phyloP scores from a whole-genome alignment of 2,888 invertebrate genomes.

The Anarsia innoxiella region DNA sequence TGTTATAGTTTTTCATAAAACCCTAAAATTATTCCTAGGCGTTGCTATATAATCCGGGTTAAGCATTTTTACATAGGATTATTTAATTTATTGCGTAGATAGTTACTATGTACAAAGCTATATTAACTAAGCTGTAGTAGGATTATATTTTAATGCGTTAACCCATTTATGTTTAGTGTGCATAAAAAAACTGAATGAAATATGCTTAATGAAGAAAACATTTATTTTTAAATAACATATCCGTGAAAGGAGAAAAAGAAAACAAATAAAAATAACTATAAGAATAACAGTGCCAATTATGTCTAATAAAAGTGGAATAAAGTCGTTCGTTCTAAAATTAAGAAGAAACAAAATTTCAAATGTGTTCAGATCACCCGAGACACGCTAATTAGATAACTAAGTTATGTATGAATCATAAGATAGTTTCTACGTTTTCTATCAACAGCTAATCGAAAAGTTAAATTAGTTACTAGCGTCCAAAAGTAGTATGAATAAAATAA shows the following conservation, averaged over 20 bases:
- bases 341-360: constrained; percentile 14
- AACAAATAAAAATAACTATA: constrained; percentile 57
- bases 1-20: constrained; percentile 29
- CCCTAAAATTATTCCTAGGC: constrained; percentile 34
- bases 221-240: constrained; percentile 64
- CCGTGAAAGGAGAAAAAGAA: constrained; percentile 45
- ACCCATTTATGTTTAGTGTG: constrained; percentile 6
- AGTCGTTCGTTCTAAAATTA: constrained; percentile 9
- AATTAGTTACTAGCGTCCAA: constrained; percentile 53
- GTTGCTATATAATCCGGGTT: constrained; percentile 18
- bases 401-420: no score
- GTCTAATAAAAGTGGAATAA: constrained; percentile 37
- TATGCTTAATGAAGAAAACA: constrained; percentile 55
- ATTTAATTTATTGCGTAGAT: constrained; percentile 27
- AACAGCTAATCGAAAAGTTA: constrained; percentile 48
- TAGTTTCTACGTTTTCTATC: constrained; percentile 33
- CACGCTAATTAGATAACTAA: no score
- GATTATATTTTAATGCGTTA: constrained; percentile 20
- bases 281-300: constrained; percentile 70
- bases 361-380: no score
- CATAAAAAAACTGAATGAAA: constrained; percentile 46
- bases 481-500: constrained; percentile 55
- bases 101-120: constrained; percentile 51
- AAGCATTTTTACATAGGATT: not conserved
- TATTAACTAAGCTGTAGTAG: constrained; percentile 19